Evolutionary conservation across 2,113 vertebrate species (phyloP).

Genomic region (Planiliza haematocheilus): DNA sequence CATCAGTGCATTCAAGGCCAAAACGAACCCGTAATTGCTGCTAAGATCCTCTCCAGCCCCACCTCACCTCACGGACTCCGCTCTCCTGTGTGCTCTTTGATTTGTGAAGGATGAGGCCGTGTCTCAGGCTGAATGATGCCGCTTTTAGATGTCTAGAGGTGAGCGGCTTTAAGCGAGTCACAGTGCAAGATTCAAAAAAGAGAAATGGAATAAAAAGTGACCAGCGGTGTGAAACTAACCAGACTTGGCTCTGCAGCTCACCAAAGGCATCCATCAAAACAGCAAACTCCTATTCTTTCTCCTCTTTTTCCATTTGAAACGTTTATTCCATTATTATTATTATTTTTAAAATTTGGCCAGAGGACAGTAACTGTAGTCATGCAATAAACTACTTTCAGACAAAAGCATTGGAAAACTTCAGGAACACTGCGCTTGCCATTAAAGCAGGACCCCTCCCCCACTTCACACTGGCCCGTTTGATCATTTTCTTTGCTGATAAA

Average conservation of each 20-base stretch:
- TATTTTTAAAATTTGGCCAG: conserved; percentile 30
- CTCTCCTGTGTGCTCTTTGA: conserved; percentile 44
- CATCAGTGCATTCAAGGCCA: conserved; percentile 42
- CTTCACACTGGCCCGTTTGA: conserved; percentile 22
- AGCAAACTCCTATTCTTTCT: conserved; percentile 31
- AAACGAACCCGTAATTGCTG: conserved; percentile 34
- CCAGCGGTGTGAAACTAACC: conserved; percentile 63
- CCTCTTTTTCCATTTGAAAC: conserved; percentile 30
- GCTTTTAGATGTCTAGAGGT: conserved; percentile 39
- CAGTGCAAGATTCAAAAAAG: conserved; percentile 11
- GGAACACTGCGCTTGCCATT: conserved; percentile 41
- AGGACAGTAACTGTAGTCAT: conserved; percentile 56
- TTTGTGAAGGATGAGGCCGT: conserved; percentile 37
- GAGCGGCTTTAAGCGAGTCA: conserved; percentile 33
- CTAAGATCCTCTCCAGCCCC: conserved; percentile 34
- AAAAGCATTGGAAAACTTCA: conserved; percentile 5
- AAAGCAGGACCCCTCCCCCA: conserved; percentile 13
- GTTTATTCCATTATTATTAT: conserved; percentile 24
- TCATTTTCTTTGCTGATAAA: conserved; percentile 17
- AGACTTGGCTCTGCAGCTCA: conserved; percentile 58
- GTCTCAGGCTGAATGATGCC: conserved; percentile 44
- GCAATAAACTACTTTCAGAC: conserved; percentile 39
- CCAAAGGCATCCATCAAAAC: conserved; percentile 54
- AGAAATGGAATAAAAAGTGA: conserved; percentile 50
- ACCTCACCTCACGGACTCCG: neutral